Evolutionary conservation across 2,888 invertebrate species (phyloP), one percentile per base, ranked within the genome.

Genomic region (Sylvicola cinctus): DNA sequence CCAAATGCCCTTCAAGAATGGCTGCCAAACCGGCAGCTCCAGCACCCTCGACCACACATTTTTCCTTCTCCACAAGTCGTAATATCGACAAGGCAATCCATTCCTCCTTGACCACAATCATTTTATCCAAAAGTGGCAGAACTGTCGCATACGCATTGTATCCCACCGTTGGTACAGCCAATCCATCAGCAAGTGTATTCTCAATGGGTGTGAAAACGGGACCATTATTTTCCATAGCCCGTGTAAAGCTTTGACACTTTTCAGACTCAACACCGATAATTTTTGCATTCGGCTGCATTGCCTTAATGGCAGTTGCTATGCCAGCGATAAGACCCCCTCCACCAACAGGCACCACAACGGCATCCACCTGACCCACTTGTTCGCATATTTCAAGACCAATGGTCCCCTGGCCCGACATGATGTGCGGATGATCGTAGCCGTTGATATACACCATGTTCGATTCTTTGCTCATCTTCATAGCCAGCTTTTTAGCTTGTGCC

Each of bases 381-480:
- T 91, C 88, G 16, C 87, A 55, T 38, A 93, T 88, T 61, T 93
- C 93, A 45, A 95, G 59, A 1, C 88, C 93, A 48, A 90, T 69
- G 0, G 93, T 93, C 8, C 93, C 93, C 55, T 91, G 91, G 0
- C 93, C 93, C 1, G 91, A 85, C 66, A 93, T 77, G 40, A 93
- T 87, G 51, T 90, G 75, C 1, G 91, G 91, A 54, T 93, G 88
- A 55, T 95, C 93, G 50, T 91, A 93, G 3, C 90, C 90, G 56
- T 93, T 93, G 25, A 95, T 78, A 47, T 93, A 93, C 15, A 73
- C 67, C 35, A 78, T 61, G 2, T 68, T 68, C 37, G 65, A 62
- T 38, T 83, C 74, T 46, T 72, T 70, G 1, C 77, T 73, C 40
- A 87, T 55, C 41, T 60, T 64, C 63, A 87, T 70, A 0, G 91